Evolutionary conservation across 2,113 vertebrate genomes (phyloP), one percentile per base, ranked within the genome.

Genomic region (Phrynosoma blainvillii): DNA sequence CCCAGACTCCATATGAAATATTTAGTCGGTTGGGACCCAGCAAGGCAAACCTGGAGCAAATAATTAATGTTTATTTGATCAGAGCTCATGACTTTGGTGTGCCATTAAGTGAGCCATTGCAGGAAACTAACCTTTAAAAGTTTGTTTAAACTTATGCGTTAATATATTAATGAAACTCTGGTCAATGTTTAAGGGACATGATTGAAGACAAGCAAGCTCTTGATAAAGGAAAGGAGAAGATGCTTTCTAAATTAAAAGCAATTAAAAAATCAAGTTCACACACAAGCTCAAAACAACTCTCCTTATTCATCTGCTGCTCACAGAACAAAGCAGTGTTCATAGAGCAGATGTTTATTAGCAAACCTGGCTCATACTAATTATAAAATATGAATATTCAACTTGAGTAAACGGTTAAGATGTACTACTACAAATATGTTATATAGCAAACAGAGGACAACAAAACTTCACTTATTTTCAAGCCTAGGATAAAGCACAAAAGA

Each of bases 21-120:
- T 94, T 95, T 93, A 93, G 92, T 91, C 84, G 94, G 95, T 93
- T 93, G 92, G 92, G 91, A 95, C 93, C 90, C 85, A 89, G 90
- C 92, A 82, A 95, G 90, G 85, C 2, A 87, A 91, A 94, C 0
- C 62, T 88, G 91, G 90, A 95, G 95, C 95, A 94, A 96, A 95
- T 95, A 96, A 96, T 96, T 95, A 97, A 97, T 96, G 91, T 88
- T 89, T 86, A 91, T 94, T 95, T 91, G 92, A 96, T 93, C 92
- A 81, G 82, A 59, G 82, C 94, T 94, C 89, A 32, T 88, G 85
- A 90, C 88, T 94, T 94, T 92, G 89, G 92, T 84, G 88, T 91
- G 91, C 94, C 92, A 93, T 85, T 91, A 93, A 91, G 82, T 21
- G 89, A 91, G 92, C 54, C 88, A 86, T 77, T 88, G 91, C 92